Base-by-base conservation (phyloP, 2,888 invertebrate genomes). In the Serrognathus titanus region DNA sequence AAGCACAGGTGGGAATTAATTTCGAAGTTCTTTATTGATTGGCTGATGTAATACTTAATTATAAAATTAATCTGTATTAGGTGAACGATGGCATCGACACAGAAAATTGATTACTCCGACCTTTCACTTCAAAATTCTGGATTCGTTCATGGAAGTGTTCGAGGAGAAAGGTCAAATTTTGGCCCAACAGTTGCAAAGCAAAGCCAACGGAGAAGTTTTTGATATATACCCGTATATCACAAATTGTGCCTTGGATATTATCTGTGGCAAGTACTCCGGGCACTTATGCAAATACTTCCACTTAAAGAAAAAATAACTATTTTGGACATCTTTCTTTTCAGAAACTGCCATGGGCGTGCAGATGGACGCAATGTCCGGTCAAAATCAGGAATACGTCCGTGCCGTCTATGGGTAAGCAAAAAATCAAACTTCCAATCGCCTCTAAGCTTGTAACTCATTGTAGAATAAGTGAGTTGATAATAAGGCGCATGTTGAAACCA, bases 321-420 rank as follows among this genome's bases (percentile, higher is more conserved):
- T n/a, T n/a, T n/a, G n/a, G n/a, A n/a, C n/a, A 31, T 43, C 10
- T 31, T 31, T 3, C 20, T 39, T 53, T 80, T 48, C 78, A 88
- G 91, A 92, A 77, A 86, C 90, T 8, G 88, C 92, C 7, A 92
- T 92, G 92, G 92, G 91, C 0, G 82, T 84, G 10, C 81, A 83
- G 31, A 77, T 89, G 0, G 79, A 88, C 69, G 88, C 90, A 0
- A 90, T 91, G 71, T 78, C 78, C 4, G 79, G 86, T 68, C 79
- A 79, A 8, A 81, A 87, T 62, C 87, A 87, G 0, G 81, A 83
- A 63, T 90, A 90, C 69, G 88, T 90, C 0, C 79, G 81, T 68
- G 85, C 88, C 7, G 84, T 90, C 47, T 76, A 81, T 46, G 74
- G 74, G 82, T 43, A 43, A 13, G 16, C 4, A 10, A 11, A 41